Percentiles rank a stretch among this genome's conserved stretches.
phyloP scores from a whole-genome alignment of 2,888 invertebrate genomes.

The Scaptodrosophila latifasciaeformis region DNA sequence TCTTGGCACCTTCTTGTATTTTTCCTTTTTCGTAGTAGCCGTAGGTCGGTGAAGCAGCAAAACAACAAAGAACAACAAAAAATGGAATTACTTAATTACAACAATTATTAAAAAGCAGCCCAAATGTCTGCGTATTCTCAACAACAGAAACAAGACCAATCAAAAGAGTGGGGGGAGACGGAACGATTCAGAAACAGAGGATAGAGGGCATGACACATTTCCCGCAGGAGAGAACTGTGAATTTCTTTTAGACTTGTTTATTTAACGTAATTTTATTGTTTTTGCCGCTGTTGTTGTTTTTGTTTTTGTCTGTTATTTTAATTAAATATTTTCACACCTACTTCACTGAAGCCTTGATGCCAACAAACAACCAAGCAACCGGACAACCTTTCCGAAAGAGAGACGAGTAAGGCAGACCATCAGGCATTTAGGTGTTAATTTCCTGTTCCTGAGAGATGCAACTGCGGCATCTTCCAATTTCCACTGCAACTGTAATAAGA shows the following conservation, averaged over 20 bases:
- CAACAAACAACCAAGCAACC: background rate
- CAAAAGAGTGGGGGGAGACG: background rate
- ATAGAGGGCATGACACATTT: background rate
- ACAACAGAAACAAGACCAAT: background rate
- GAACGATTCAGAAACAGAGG: conserved; percentile 3
- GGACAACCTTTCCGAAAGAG: conserved; percentile 15
- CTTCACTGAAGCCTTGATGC: conserved; percentile 45
- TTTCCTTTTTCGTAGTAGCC: conserved; percentile 7
- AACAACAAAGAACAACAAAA: conserved; percentile 13
- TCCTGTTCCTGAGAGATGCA: conserved; percentile 40
- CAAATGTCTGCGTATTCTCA: conserved; percentile 41
- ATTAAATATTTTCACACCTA: conserved; percentile 72
- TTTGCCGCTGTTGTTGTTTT: conserved; percentile 1
- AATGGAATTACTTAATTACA: conserved; percentile 71
- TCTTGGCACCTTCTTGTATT: conserved; percentile 38
- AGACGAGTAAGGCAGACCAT: too few relatives aligned
- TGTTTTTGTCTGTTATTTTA: conserved; percentile 57
- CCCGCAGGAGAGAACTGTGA: too few relatives aligned
- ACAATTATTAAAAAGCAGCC: conserved; percentile 68
- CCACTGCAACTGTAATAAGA: conserved; percentile 49
- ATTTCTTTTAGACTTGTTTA: background rate
- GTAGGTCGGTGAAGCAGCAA: conserved; percentile 18
- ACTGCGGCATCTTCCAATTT: background rate
- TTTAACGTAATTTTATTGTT: background rate
- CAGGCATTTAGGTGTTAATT: conserved; percentile 56